These are phyloP conservation scores for Semnopithecus entellus DNA, from an alignment of 2,113 vertebrate genomes.

Conservation along the genomic window DNA sequence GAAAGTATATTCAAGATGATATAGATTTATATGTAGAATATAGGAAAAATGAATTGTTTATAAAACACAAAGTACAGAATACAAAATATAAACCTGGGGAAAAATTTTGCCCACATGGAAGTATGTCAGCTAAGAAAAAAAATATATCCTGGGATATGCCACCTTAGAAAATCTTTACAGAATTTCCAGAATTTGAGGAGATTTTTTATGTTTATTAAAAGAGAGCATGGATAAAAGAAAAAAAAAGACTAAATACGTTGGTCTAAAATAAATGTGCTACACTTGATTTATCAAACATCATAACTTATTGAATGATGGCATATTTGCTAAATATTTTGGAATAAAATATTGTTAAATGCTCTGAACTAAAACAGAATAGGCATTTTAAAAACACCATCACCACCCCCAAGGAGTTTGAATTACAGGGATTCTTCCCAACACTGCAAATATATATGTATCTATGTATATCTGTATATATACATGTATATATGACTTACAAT, in stretches of 20 bases:
- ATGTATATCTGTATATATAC: not conserved
- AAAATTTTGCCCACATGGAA: not conserved
- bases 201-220: constrained; percentile 16
- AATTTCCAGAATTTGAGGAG: not conserved
- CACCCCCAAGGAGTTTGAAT: too few relatives aligned
- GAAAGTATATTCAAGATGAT: not conserved
- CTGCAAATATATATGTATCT: not conserved
- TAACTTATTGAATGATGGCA: not conserved
- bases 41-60: not conserved
- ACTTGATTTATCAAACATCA: not conserved
- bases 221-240: not conserved
- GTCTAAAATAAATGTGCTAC: constrained; percentile 2
- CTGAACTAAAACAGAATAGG: too few relatives aligned
- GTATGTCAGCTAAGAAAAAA: not conserved
- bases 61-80: not conserved
- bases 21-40: not conserved
- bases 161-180: not conserved
- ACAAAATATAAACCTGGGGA: not conserved
- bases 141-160: not conserved
- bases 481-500: not conserved
- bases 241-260: not conserved
- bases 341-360: too few relatives aligned
- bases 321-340: too few relatives aligned
- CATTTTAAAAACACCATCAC: too few relatives aligned
- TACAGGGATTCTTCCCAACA: too few relatives aligned